Percentiles rank a stretch among this genome's conserved stretches.
These are phyloP conservation scores for Cinclus mexicanus DNA, from an alignment of 2,113 vertebrate genomes.

Conservation along the genomic window DNA sequence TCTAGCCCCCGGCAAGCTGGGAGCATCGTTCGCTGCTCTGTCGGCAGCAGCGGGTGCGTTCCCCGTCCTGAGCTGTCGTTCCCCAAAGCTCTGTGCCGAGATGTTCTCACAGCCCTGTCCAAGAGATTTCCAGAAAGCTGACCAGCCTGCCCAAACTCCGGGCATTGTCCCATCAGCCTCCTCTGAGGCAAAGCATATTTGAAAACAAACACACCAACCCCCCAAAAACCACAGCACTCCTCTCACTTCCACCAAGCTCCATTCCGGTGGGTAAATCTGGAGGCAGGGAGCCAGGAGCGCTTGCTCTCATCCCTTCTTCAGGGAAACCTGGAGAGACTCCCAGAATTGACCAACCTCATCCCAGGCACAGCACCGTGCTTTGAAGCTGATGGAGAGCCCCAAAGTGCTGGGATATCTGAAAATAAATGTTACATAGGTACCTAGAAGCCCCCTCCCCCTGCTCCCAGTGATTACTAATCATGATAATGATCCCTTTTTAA, in stretches of 20 bases:
- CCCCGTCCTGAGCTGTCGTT: background rate
- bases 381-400: background rate
- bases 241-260: background rate
- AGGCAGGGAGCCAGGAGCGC: rapidly evolving
- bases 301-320: background rate
- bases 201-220: background rate
- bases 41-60: rapidly evolving
- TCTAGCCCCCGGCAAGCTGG: background rate
- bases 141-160: background rate
- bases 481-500: rapidly evolving
- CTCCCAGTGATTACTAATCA: background rate
- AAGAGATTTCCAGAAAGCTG: background rate
- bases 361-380: rapidly evolving
- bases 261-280: background rate
- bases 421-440: background rate
- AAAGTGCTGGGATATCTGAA: background rate
- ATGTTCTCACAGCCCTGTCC: background rate
- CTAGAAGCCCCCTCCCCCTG: rapidly evolving
- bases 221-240: background rate
- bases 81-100: background rate
- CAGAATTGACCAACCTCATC: background rate
- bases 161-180: background rate
- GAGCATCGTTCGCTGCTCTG: background rate
- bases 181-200: background rate
- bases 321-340: background rate